Evolutionary conservation across 2,113 vertebrate genomes (phyloP).

Genomic region (Myiopsitta monachus): DNA sequence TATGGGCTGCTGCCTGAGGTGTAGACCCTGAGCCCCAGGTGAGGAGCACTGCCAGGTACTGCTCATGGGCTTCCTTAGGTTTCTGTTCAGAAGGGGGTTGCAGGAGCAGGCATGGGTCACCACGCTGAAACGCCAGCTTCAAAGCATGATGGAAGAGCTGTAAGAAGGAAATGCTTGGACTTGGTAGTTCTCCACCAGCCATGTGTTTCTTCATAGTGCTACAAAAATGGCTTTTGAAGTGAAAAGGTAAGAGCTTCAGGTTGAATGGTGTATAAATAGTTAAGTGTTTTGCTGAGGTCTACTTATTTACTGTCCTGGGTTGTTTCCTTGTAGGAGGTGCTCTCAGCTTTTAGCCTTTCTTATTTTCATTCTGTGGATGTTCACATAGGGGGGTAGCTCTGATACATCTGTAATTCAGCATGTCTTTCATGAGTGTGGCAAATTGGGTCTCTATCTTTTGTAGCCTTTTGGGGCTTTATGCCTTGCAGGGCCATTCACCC

Average conservation of each 20-base stretch:
- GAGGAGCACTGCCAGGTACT: rapidly evolving
- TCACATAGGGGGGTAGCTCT: rapidly evolving
- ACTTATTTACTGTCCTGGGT: rapidly evolving
- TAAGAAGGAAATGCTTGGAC: rapidly evolving
- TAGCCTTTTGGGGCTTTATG: neutral
- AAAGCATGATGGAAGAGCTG: rapidly evolving
- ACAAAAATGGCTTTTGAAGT: neutral
- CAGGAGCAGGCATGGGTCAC: rapidly evolving
- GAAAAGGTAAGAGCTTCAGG: neutral
- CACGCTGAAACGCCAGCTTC: rapidly evolving
- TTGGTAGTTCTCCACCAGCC: rapidly evolving
- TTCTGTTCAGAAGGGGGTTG: neutral
- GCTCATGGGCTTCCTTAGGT: rapidly evolving
- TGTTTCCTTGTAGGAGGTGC: neutral
- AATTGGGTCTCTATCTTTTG: neutral
- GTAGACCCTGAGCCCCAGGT: neutral
- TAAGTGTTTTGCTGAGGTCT: rapidly evolving
- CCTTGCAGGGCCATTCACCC: rapidly evolving
- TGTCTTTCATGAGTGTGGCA: rapidly evolving
- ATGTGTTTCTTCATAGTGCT: rapidly evolving
- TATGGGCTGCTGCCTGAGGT: neutral
- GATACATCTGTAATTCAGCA: rapidly evolving
- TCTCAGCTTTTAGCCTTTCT: neutral
- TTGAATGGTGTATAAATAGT: rapidly evolving
- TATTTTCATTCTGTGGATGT: neutral